Evolutionary conservation across 2,113 vertebrate genomes (phyloP), one percentile per base, ranked within the genome.

Genomic region (Ovibos moschatus): DNA sequence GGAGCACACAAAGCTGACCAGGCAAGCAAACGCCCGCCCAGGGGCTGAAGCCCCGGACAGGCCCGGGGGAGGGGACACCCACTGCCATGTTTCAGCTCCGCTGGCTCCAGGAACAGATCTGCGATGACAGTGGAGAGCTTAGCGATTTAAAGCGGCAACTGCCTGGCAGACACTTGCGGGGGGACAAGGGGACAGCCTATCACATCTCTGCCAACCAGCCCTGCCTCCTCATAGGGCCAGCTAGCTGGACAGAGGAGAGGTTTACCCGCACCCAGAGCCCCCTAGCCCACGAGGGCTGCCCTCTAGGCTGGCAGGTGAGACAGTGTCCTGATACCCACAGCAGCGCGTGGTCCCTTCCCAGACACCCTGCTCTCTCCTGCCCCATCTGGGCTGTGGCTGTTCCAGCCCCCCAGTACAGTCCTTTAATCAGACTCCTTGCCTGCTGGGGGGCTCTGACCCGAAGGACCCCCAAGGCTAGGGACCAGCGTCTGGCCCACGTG

Each of bases 51-150:
- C 86, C 28, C 2, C 12, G 95, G 67, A 87, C 47, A 78, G 81
- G 30, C 58, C 67, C 0, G 33, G 93, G 85, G 78, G 47, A 58
- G 33, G 81, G 89, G 89, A 83, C 87, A 83, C n/a, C 79, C 74
- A 87, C 40, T 83, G 89, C 55, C 76, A 43, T 93, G 74, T 84
- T 90, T 93, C 91, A 36, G 85, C 94, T 94, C 94, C 2, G 7
- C 62, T 82, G 92, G 92, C 67, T 95, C 71, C 78, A 53, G 93
- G 50, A 90, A 78, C 88, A 78, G 64, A 97, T 82, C 47, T 50
- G 87, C 85, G 60, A 33, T 82, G 96, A 94, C 76, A 87, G 74
- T 3, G 51, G 55, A 90, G 45, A 85, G 87, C 53, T 27, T 36
- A 60, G 62, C 62, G 53, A 86, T 95, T 95, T 93, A 89, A 57